A percentile compares a stretch with the other conserved stretches of the same genome.
Conservation (phyloP, 2,888 invertebrate species). For the Bruchidius siliquastri region DNA sequence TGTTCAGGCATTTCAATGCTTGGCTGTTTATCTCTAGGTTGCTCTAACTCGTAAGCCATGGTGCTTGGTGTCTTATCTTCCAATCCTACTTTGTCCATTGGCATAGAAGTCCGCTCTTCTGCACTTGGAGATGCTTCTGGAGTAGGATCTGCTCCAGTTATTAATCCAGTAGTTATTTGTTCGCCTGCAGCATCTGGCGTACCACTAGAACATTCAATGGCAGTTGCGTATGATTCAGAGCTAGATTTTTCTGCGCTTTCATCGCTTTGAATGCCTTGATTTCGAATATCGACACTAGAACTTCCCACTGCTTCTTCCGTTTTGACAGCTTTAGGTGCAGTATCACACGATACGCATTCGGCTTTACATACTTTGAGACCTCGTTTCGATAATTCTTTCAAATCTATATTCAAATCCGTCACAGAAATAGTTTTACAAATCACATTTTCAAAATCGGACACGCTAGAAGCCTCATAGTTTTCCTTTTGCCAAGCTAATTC, state of each 20-base stretch:
- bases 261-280: neutral
- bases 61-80: no score
- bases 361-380: neutral
- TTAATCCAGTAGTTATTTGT: neutral
- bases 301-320: neutral
- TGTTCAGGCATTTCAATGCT: neutral
- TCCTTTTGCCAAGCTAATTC: neutral
- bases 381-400: neutral
- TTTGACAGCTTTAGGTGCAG: neutral
- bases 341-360: neutral
- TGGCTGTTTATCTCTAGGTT: neutral
- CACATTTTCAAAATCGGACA: neutral
- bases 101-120: no score
- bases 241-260: neutral
- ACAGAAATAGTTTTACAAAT: neutral
- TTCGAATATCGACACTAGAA: neutral
- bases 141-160: neutral
- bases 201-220: neutral
- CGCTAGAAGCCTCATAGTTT: neutral
- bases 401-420: neutral
- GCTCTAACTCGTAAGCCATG: neutral
- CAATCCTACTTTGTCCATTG: neutral
- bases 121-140: no score
- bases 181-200: neutral
- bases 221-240: neutral